Percentiles rank a stretch among this genome's conserved stretches.
phyloP scores from a whole-genome alignment of 2,113 vertebrate genomes.

The Pelecanus crispus region DNA sequence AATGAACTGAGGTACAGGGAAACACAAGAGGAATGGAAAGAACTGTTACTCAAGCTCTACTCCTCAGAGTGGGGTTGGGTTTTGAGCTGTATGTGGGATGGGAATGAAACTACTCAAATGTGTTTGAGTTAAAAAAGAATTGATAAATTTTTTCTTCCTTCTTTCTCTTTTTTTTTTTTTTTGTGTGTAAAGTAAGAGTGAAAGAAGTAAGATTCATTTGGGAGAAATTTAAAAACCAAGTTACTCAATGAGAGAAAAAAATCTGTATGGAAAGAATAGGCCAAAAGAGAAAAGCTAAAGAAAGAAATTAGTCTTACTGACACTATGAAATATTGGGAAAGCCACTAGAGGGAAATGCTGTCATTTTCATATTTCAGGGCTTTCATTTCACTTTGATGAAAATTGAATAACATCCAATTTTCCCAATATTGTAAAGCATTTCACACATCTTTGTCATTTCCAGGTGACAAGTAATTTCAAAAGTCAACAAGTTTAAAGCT shows the following conservation, averaged over 20 bases:
- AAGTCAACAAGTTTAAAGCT: constrained; percentile 23
- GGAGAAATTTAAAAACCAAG: background rate
- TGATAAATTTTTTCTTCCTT: background rate
- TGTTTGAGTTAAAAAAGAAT: background rate
- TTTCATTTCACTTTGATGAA: constrained; percentile 16
- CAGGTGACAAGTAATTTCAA: constrained; percentile 13
- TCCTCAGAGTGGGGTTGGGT: rapidly evolving
- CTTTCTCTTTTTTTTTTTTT: background rate
- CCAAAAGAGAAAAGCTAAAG: background rate
- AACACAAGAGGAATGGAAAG: background rate
- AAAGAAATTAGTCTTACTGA: background rate
- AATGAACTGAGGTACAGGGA: background rate
- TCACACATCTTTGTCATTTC: constrained; percentile 10
- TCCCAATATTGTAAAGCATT: background rate
- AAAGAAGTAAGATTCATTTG: background rate
- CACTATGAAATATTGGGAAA: background rate
- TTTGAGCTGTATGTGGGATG: rapidly evolving
- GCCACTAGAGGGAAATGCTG: constrained; percentile 10
- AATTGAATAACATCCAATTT: constrained; percentile 4
- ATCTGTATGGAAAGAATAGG: background rate
- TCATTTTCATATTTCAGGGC: constrained; percentile 36
- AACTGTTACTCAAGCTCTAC: background rate
- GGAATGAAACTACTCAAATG: background rate
- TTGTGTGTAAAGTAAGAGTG: background rate
- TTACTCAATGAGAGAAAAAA: background rate